Evolutionary conservation across 2,113 vertebrate genomes (phyloP), one percentile per base, ranked within the genome.

Genomic region (Lepus timidus): DNA sequence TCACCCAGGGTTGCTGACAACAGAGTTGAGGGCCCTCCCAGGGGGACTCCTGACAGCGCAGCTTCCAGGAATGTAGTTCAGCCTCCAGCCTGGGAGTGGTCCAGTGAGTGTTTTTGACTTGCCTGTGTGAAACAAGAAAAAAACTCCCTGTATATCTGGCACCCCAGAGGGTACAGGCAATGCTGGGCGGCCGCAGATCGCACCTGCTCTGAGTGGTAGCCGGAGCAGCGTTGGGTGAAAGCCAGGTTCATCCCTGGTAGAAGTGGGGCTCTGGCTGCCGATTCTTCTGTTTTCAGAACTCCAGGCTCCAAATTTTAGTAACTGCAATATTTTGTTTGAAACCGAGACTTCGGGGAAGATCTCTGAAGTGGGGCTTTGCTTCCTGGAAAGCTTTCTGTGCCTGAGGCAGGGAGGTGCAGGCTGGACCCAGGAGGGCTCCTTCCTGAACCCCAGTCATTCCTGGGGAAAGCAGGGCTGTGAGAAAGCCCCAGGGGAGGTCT

Each of bases 1-100:
- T 22, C 25, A 44, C 12, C n/a, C 62, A 1, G 13, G 39, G 76
- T 12, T 27, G 90, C 87, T 7, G 44, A 62, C 73, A 8, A 7
- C 49, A 11, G 39, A 49, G 58, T 23, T 4, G 12, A 58, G 93
- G 95, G 90, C 95, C 90, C 73, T 64, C 20, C 25, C 39, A 44
- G 85, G 96, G 92, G 86, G 85, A 25, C 31, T 91, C 92, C 80
- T 6, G 61, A 75, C 11, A 1, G 16, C 0, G 13, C 71, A 0
- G 0, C 20, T 82, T 33, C 4, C 12, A 49, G 25, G n/a, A 27
- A 10, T 55, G 12, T 82, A 1, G 0, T 22, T 88, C 58, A 0
- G 10, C 23, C 62, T 70, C 20, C 4, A 4, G 13, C 36, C 31
- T 39, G 55, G 44, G 19, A 58, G 27, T 19, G 27, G 44, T 29